These are phyloP conservation scores for Ophthalmolycus amberensis DNA, from an alignment of 2,113 vertebrate genomes.

Conservation along the genomic window DNA sequence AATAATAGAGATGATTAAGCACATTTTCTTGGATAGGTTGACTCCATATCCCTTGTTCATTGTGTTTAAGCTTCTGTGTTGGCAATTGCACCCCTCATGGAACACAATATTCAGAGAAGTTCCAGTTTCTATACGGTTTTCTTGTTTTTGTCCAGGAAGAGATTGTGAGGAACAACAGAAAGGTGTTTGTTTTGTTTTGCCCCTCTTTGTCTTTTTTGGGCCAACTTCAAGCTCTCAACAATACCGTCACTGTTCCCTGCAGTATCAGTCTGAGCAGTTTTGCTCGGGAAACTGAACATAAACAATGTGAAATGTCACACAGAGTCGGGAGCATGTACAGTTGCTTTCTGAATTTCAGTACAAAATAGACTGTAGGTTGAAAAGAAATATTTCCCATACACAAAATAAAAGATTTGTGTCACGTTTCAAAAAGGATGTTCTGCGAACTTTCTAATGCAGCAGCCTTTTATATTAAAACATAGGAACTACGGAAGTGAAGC, in stretches of 20 bases:
- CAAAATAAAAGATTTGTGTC: background rate
- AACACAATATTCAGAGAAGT: conserved; percentile 55
- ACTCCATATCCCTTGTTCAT: background rate
- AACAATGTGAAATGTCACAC: conserved; percentile 51
- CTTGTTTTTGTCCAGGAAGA: conserved; percentile 27
- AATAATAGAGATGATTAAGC: background rate
- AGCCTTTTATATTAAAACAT: background rate
- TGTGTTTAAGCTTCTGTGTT: conserved; percentile 19
- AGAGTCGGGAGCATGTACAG: background rate
- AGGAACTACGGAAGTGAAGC: background rate
- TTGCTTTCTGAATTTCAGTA: conserved; percentile 4
- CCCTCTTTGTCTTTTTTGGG: conserved; percentile 37
- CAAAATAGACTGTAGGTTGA: background rate
- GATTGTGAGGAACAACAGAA: conserved; percentile 43
- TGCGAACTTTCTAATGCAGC: no score
- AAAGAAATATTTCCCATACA: background rate
- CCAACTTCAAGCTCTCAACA: conserved; percentile 12
- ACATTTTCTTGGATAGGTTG: background rate
- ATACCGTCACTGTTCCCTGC: conserved; percentile 2
- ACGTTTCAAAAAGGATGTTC: background rate
- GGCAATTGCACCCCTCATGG: background rate
- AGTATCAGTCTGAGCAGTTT: conserved; percentile 1
- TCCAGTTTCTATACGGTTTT: conserved; percentile 38
- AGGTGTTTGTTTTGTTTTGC: conserved; percentile 42
- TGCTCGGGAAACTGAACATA: conserved; percentile 18